Percentiles rank a stretch among this genome's conserved stretches.
These are phyloP conservation scores for Brotula barbata DNA, from an alignment of 2,797 vertebrate genomes.

Conservation along the genomic window DNA sequence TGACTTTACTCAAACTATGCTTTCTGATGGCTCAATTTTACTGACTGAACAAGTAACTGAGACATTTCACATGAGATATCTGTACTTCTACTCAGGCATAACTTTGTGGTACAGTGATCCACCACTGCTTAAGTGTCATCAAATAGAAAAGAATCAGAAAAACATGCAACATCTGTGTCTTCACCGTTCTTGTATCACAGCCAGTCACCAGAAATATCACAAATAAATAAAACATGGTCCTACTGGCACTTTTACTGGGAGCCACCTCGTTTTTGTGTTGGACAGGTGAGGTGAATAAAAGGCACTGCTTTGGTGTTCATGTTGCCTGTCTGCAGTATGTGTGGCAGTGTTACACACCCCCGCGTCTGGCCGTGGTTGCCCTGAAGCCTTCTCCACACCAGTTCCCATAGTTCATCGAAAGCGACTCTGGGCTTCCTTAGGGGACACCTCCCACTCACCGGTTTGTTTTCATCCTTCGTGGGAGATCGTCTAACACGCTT, in stretches of 20 bases:
- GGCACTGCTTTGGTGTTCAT: conserved; percentile 20
- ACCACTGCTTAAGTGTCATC: too few species aligned
- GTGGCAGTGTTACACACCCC: conserved; percentile 57
- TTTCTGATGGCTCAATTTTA: too few species aligned
- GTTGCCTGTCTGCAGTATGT: conserved; percentile 25
- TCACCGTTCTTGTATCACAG: not conserved
- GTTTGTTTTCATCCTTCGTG: conserved; percentile 79
- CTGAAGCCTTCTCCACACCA: conserved; percentile 56
- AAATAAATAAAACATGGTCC: conserved; percentile 33
- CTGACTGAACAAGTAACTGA: too few species aligned
- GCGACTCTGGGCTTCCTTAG: conserved; percentile 60
- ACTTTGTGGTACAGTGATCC: too few species aligned
- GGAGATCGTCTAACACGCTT: conserved; percentile 73
- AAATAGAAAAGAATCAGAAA: conserved; percentile 6
- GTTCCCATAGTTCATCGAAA: conserved; percentile 78
- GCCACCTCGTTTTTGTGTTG: not conserved
- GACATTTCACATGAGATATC: too few species aligned
- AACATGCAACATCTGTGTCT: not conserved
- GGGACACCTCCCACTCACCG: conserved; percentile 74
- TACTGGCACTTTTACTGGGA: conserved; percentile 15
- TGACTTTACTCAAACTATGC: too few species aligned
- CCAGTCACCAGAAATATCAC: conserved; percentile 13
- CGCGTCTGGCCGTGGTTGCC: conserved; percentile 56
- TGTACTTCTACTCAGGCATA: too few species aligned
- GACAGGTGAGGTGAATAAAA: conserved; percentile 52